Conservation (phyloP, 1,140 invertebrate species). For the Pseudoatta argentina region DNA sequence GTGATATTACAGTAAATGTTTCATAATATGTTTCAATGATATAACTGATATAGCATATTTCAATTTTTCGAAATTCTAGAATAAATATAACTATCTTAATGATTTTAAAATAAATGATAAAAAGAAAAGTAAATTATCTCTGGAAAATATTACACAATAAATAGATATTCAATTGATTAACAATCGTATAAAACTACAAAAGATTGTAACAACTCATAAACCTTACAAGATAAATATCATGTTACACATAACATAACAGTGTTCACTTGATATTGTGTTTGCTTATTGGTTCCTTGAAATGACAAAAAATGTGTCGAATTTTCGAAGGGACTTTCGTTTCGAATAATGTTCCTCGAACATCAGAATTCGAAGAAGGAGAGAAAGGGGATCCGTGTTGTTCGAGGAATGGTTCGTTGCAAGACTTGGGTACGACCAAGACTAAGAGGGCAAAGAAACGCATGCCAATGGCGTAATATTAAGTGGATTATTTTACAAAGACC, state of each 20-base stretch:
- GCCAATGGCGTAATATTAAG: slow-evolving; percentile 22
- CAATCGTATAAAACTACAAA: neutral
- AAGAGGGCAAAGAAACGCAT: neutral
- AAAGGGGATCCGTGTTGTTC: neutral
- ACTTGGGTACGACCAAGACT: neutral
- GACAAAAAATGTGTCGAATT: neutral
- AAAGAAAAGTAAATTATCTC: neutral
- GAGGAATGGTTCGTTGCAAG: neutral
- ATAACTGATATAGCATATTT: neutral
- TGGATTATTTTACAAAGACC: neutral
- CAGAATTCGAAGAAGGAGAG: neutral
- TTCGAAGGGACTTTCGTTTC: neutral
- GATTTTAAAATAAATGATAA: neutral
- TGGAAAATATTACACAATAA: neutral
- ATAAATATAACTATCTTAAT: neutral
- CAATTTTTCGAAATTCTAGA: neutral
- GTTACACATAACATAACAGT: neutral
- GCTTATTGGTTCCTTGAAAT: neutral
- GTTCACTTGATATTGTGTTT: neutral
- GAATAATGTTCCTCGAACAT: neutral
- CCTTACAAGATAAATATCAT: neutral
- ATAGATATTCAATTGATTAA: neutral
- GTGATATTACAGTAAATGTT: neutral
- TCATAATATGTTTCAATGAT: slow-evolving; percentile 23
- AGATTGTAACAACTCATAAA: neutral